Evolutionary conservation across 2,797 vertebrate species (phyloP), one percentile per base, ranked within the genome.

Genomic region (Mus spretus): DNA sequence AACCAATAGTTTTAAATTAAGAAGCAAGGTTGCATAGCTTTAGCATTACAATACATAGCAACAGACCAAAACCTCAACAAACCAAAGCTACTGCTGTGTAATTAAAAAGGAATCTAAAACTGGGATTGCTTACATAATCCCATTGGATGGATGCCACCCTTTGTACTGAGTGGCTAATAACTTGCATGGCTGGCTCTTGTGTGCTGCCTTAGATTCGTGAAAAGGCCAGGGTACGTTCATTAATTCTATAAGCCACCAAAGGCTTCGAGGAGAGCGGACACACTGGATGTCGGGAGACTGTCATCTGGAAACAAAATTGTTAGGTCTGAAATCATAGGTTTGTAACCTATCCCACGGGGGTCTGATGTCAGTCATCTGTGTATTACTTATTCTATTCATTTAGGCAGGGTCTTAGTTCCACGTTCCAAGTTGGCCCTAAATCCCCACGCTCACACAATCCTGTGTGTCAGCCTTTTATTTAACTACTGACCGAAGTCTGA

Each of bases 71-170:
- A 37, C n/a, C n/a, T 37, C 70, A 72, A 20, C n/a, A 37, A 26
- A 93, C 37, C 3, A 94, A 93, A 89, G 59, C 65, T 34, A 77
- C 28, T 26, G 28, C 37, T 37, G 12, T 28, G 44, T 72, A 75
- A 96, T 79, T 95, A 72, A 94, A 93, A 78, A 50, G 34, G 80
- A 92, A 94, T 81, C 57, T n/a, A 86, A 91, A 93, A 80, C 53
- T 40, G 82, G 92, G 50, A 94, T 92, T 67, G 82, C 12, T 90
- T 90, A 85, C 17, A 44, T 90, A 91, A 75, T 1, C 57, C 67
- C 28, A 53, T 14, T 2, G 6, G 40, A 12, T 53, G 50, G 57
- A 84, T 85, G 79, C 10, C 22, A 93, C 81, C 72, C n/a, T 92
- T 63, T 40, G n/a, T 77, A 31, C 55, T 67, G 63, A 93, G 7